Evolutionary conservation across 2,797 vertebrate genomes (phyloP).

Genomic region (Arctocebus calabarensis): DNA sequence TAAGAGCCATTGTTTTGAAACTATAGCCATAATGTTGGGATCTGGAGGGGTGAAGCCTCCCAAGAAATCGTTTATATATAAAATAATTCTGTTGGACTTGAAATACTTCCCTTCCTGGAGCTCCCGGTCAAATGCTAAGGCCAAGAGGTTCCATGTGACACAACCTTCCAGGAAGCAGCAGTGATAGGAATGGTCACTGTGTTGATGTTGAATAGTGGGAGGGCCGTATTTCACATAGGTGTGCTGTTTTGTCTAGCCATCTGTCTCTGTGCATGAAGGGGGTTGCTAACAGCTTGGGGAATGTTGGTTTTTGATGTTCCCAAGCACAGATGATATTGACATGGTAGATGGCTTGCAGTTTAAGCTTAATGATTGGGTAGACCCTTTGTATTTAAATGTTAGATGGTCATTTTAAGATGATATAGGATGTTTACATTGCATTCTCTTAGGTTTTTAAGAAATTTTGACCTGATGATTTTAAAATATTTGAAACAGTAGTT

Average conservation of each 20-base stretch:
- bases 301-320: conserved; percentile 72
- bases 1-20: too few species aligned
- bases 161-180: too few species aligned
- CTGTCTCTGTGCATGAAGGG: too few species aligned
- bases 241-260: background rate
- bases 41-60: too few species aligned
- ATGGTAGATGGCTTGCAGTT: conserved; percentile 75
- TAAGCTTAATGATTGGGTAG: conserved; percentile 72
- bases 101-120: too few species aligned
- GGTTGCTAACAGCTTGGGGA: conserved; percentile 37
- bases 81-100: too few species aligned
- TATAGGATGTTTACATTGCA: conserved; percentile 46
- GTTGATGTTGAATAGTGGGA: background rate
- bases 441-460: conserved; percentile 22
- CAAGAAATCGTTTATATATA: too few species aligned
- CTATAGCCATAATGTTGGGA: too few species aligned
- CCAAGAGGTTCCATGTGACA: too few species aligned
- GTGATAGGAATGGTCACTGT: too few species aligned
- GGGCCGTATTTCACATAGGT: background rate
- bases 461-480: conserved; percentile 41
- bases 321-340: conserved; percentile 64
- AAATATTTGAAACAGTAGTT: background rate
- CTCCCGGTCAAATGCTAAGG: too few species aligned
- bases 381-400: conserved; percentile 67
- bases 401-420: conserved; percentile 79